phyloP scores from a whole-genome alignment of 2,113 vertebrate species.

The Epinephelus lanceolatus region DNA sequence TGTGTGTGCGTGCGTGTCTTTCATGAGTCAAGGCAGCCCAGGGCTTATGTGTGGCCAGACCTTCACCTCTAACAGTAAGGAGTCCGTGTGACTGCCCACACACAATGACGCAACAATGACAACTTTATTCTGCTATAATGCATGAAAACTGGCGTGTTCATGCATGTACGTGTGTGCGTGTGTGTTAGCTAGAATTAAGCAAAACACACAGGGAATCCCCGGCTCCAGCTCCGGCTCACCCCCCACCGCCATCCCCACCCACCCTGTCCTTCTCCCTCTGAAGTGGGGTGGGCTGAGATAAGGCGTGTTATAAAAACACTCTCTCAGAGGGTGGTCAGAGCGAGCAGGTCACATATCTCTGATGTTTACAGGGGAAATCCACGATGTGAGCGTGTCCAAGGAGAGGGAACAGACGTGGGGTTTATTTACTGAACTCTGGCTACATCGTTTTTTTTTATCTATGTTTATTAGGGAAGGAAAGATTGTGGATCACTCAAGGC shows the following conservation, averaged over 20 bases:
- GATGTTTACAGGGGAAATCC: slow-evolving; percentile 71
- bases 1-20: slow-evolving; percentile 34
- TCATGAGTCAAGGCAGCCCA: slow-evolving; percentile 34
- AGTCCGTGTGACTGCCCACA: slow-evolving; percentile 3
- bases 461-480: slow-evolving; percentile 38
- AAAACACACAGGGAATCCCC: slow-evolving; percentile 66
- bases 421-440: slow-evolving; percentile 9
- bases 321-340: slow-evolving; percentile 64
- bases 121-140: slow-evolving; percentile 25
- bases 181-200: slow-evolving; percentile 30
- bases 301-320: slow-evolving; percentile 67
- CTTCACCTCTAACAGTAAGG: slow-evolving; percentile 22
- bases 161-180: neutral
- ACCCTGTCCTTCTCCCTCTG: slow-evolving; percentile 21
- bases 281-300: slow-evolving; percentile 70
- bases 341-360: slow-evolving; percentile 48
- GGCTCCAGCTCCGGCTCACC: neutral
- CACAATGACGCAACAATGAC: neutral
- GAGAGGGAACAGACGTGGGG: neutral
- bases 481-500: slow-evolving; percentile 47
- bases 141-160: neutral
- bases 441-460: slow-evolving; percentile 28
- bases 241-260: neutral
- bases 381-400: slow-evolving; percentile 25
- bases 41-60: slow-evolving; percentile 20